Percentiles rank a stretch among this genome's conserved stretches.
Conservation (phyloP, 2,113 vertebrate species). For the Poeciliopsis turrubarensis region DNA sequence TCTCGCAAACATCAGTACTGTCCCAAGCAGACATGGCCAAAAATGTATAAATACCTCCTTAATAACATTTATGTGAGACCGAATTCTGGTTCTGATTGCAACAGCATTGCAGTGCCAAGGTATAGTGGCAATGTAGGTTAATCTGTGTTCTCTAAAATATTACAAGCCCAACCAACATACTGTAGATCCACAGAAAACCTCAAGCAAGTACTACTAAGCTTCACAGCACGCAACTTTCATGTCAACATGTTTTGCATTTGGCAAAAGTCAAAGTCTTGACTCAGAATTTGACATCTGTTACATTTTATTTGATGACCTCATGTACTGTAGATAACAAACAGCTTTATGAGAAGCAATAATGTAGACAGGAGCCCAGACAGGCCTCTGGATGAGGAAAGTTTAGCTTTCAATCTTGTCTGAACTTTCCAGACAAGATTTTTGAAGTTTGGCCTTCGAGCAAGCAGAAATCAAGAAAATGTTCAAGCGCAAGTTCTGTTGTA, state of each 20-base stretch:
- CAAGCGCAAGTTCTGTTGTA: too few species aligned
- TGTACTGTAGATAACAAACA: slow-evolving; percentile 22
- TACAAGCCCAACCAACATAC: not conserved
- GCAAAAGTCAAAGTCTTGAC: slow-evolving; percentile 30
- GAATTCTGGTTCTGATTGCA: slow-evolving; percentile 24
- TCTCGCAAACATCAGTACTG: slow-evolving; percentile 18
- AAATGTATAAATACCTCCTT: slow-evolving; percentile 37
- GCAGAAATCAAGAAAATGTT: not conserved
- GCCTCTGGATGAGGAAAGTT: too few species aligned
- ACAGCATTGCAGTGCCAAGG: slow-evolving; percentile 16
- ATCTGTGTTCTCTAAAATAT: slow-evolving; percentile 37
- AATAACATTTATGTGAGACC: slow-evolving; percentile 19
- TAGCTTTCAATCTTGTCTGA: too few species aligned
- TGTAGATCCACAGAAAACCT: slow-evolving; percentile 9
- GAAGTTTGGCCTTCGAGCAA: too few species aligned
- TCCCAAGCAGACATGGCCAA: slow-evolving; percentile 12
- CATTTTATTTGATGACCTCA: slow-evolving; percentile 1
- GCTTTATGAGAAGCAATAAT: slow-evolving; percentile 12
- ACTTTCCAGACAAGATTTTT: too few species aligned
- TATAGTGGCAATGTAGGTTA: slow-evolving; percentile 58
- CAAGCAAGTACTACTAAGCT: slow-evolving; percentile 33
- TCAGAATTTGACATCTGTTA: slow-evolving; percentile 26
- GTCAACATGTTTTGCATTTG: slow-evolving; percentile 46
- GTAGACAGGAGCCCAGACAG: slow-evolving; percentile 15
- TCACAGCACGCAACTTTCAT: slow-evolving; percentile 39